These are phyloP conservation scores for Lumbricus terrestris DNA, from an alignment of 2,888 invertebrate genomes.

Conservation along the genomic window DNA sequence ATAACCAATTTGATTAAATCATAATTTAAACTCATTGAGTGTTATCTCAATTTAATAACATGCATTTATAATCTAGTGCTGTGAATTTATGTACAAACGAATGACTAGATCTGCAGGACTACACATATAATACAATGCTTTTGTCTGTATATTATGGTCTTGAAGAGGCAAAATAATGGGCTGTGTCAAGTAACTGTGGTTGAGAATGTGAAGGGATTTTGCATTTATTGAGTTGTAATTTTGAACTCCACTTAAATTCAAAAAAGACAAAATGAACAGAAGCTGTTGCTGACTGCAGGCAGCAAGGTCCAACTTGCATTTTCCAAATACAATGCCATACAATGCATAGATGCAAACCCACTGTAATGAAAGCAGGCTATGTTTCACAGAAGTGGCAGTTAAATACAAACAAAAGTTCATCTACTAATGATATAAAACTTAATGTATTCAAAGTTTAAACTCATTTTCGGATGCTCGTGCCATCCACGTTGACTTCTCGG, in stretches of 20 bases:
- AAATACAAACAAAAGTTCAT: not conserved
- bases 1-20: not conserved
- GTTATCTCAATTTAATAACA: not conserved
- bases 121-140: not conserved
- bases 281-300: not conserved
- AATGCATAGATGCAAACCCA: not conserved
- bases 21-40: not conserved
- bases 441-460: too few species aligned
- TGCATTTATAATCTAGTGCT: not conserved
- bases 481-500: too few species aligned
- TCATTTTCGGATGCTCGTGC: too few species aligned
- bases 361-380: not conserved
- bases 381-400: not conserved
- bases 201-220: too few species aligned
- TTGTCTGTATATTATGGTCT: not conserved
- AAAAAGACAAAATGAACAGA: not conserved
- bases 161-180: not conserved
- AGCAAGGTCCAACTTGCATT: not conserved
- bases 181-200: not conserved
- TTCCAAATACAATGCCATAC: not conserved
- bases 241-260: not conserved
- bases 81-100: not conserved
- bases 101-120: not conserved
- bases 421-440: too few species aligned
- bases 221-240: not conserved